Percentiles rank a stretch among this genome's conserved stretches.
phyloP scores from a whole-genome alignment of 92 coral and sea anemone genomes.

The Phenganax stokvisi region DNA sequence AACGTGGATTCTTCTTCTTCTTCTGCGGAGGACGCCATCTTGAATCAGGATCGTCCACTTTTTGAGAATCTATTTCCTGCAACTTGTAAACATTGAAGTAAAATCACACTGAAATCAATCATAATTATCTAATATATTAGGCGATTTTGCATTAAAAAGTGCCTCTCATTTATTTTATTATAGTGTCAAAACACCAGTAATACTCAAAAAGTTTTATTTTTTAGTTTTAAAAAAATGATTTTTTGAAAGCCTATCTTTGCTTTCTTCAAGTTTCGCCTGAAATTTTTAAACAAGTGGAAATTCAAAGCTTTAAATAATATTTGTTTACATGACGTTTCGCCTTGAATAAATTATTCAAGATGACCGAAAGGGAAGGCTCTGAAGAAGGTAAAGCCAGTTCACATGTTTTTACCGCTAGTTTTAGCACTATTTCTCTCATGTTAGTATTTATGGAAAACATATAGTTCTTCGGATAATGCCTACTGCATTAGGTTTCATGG shows the following conservation, averaged over 20 bases:
- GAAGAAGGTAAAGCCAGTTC: background rate
- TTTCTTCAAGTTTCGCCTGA: no score
- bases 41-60: background rate
- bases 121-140: no score
- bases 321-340: slow-evolving; percentile 12
- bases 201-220: no score
- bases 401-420: background rate
- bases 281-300: slow-evolving; percentile 31
- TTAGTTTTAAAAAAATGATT: no score
- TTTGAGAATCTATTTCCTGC: no score
- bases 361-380: background rate
- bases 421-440: background rate
- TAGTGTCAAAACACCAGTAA: no score
- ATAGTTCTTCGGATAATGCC: background rate
- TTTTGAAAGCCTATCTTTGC: no score
- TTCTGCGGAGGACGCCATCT: slow-evolving; percentile 19
- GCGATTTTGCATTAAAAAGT: background rate
- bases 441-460: background rate
- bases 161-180: no score
- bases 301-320: slow-evolving; percentile 1
- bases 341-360: background rate
- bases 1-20: background rate
- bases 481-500: no score
- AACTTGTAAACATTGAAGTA: background rate
- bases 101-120: background rate